These are phyloP conservation scores for Trichechus manatus DNA, from an alignment of 2,113 vertebrate species.

Conservation along the genomic window DNA sequence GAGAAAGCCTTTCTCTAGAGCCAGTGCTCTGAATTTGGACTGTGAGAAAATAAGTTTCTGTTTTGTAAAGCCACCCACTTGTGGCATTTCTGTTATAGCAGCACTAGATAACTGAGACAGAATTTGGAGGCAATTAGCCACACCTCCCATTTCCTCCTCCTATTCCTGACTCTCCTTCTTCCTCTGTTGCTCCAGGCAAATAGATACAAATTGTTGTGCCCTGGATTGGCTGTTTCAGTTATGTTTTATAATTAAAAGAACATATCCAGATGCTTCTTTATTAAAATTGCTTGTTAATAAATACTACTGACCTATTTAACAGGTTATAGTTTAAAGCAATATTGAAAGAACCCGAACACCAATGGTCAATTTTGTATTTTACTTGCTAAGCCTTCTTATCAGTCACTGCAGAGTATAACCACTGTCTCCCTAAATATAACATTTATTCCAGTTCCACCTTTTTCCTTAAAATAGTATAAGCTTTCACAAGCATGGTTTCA, in stretches of 20 bases:
- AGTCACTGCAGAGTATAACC: not conserved
- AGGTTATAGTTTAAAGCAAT: not conserved
- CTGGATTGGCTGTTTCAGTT: not conserved
- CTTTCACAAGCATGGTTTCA: constrained; percentile 26
- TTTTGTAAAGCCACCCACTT: no score
- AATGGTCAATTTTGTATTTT: not conserved
- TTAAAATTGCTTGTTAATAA: not conserved
- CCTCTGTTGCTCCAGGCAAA: not conserved
- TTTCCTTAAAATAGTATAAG: constrained; percentile 32
- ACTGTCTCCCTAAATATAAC: not conserved
- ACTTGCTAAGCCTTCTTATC: not conserved
- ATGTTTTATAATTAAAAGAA: not conserved
- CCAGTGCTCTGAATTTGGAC: no score
- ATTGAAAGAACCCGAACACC: not conserved
- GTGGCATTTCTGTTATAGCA: no score
- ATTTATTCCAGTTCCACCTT: not conserved
- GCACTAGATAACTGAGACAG: no score
- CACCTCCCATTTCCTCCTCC: not conserved
- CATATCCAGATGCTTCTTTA: not conserved
- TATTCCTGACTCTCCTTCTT: not conserved
- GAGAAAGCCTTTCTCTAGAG: no score
- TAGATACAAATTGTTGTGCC: not conserved
- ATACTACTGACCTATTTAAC: not conserved
- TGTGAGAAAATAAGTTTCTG: no score
- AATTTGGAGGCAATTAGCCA: not conserved